These are phyloP conservation scores for Autographa pulchrina DNA, from an alignment of 2,888 invertebrate genomes.

Conservation along the genomic window DNA sequence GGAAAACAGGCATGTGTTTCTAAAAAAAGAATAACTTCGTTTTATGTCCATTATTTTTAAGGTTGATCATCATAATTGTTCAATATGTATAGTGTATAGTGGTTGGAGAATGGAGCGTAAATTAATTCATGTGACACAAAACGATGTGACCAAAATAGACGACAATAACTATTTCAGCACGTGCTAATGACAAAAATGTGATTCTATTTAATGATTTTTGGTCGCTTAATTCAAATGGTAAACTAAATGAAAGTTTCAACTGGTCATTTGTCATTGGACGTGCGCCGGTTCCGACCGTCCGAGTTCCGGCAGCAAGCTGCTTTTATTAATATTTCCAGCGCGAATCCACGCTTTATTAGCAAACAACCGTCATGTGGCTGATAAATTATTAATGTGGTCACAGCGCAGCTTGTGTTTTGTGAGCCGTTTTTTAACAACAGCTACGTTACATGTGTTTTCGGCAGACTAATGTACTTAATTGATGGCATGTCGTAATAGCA, in stretches of 20 bases:
- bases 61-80: not conserved
- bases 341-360: constrained; percentile 89
- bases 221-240: constrained; percentile 80
- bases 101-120: not conserved
- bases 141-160: not conserved
- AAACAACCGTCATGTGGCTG: constrained; percentile 89
- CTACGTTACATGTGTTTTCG: constrained; percentile 63
- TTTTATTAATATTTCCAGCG: constrained; percentile 89
- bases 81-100: not conserved
- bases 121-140: not conserved
- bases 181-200: constrained; percentile 14
- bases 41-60: not conserved
- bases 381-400: constrained; percentile 89
- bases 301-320: constrained; percentile 84
- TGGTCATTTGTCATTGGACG: constrained; percentile 86
- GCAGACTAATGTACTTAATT: constrained; percentile 55
- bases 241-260: constrained; percentile 85
- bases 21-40: not conserved
- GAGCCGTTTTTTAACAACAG: constrained; percentile 73
- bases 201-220: constrained; percentile 52
- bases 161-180: not conserved
- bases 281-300: constrained; percentile 72
- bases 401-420: constrained; percentile 81
- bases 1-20: not conserved
- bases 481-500: constrained; percentile 34